phyloP scores from a whole-genome alignment of 2,797 vertebrate species.

The Delichon dasypus region DNA sequence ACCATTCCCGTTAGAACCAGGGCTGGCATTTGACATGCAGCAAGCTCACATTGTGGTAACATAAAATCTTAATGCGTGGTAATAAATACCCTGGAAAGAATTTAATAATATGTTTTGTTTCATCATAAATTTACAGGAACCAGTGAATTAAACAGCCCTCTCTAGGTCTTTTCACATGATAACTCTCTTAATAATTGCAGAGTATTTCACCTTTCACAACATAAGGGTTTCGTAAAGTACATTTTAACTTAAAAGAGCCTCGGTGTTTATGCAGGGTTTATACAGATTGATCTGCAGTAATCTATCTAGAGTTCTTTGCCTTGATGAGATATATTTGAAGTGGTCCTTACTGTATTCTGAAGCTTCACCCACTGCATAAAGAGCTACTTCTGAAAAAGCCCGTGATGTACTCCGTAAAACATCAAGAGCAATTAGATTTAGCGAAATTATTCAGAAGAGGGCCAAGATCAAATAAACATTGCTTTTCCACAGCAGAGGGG shows the following conservation, averaged over 20 bases:
- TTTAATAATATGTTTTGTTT: not conserved
- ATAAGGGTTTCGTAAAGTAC: not conserved
- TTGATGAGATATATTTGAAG: conserved; percentile 69
- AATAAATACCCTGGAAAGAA: not conserved
- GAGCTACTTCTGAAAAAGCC: conserved; percentile 59
- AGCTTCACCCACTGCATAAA: conserved; percentile 60
- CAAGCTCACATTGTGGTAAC: not conserved
- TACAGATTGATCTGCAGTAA: conserved; percentile 62
- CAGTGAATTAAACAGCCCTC: not conserved
- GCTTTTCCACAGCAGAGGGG: conserved; percentile 56
- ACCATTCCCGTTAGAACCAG: not conserved
- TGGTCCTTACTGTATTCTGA: conserved; percentile 59
- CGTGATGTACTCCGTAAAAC: conserved; percentile 55
- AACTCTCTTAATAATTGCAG: not conserved
- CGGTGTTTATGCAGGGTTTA: conserved; percentile 49
- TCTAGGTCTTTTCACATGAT: not conserved
- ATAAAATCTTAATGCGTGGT: not conserved
- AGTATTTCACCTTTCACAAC: conserved; percentile 8
- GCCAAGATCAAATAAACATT: conserved; percentile 72
- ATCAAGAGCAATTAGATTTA: conserved; percentile 74
- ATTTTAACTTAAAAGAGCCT: conserved; percentile 55
- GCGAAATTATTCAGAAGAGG: conserved; percentile 72
- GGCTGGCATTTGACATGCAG: not conserved
- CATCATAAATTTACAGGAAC: not conserved
- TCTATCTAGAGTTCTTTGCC: conserved; percentile 57